These are phyloP conservation scores for Gila orcuttii DNA, from an alignment of 2,113 vertebrate species.

Conservation along the genomic window DNA sequence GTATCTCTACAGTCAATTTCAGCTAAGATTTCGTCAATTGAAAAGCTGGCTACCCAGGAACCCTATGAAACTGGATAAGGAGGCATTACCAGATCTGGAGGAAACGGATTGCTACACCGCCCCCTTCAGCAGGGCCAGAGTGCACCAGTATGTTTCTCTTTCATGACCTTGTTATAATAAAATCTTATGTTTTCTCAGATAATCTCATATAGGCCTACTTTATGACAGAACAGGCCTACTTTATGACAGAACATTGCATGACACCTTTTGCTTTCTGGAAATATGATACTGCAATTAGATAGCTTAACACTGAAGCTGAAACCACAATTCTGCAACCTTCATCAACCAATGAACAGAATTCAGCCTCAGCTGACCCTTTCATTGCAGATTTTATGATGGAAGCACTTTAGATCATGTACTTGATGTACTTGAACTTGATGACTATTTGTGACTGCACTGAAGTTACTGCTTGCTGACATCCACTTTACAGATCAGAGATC, in stretches of 20 bases:
- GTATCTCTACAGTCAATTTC: constrained; percentile 77
- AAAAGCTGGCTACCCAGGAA: constrained; percentile 95
- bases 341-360: not conserved
- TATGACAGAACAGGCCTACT: not conserved
- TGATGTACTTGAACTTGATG: constrained; percentile 19
- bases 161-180: not conserved
- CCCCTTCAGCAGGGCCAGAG: constrained; percentile 93
- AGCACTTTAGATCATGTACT: not conserved
- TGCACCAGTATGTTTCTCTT: constrained; percentile 88
- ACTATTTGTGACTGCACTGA: not conserved
- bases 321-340: not conserved
- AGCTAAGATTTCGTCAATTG: constrained; percentile 86
- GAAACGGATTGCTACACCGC: constrained; percentile 96
- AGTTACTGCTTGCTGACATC: not conserved
- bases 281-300: not conserved
- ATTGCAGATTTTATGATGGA: not conserved
- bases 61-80: constrained; percentile 98
- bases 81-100: constrained; percentile 92
- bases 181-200: not conserved
- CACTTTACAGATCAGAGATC: constrained; percentile 24
- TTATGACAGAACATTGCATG: not conserved
- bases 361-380: not conserved
- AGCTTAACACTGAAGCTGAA: not conserved
- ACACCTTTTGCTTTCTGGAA: not conserved
- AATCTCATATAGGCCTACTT: not conserved